Evolutionary conservation across 2,888 invertebrate genomes (phyloP).

Genomic region (Hipparchia sbordonii): DNA sequence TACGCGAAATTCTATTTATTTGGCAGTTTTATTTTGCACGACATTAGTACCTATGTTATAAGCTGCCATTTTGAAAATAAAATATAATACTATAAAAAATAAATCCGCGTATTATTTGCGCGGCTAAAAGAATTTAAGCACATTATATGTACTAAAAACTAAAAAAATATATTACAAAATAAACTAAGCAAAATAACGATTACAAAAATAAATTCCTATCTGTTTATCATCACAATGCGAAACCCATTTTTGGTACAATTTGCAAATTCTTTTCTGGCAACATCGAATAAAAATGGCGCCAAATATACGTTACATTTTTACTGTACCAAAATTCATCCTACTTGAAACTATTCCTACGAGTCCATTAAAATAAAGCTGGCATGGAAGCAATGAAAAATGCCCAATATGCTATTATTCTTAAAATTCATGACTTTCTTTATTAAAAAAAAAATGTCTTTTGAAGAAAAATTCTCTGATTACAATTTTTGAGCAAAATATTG

Average conservation of each 20-base stretch:
- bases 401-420: conserved; percentile 4
- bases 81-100: conserved; percentile 54
- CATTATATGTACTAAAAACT: conserved; percentile 54
- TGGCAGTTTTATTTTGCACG: conserved; percentile 50
- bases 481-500: conserved; percentile 21
- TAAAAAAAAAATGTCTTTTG: neutral
- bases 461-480: neutral
- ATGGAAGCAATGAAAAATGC: conserved; percentile 25
- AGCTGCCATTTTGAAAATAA: conserved; percentile 52
- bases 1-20: conserved; percentile 46
- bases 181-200: conserved; percentile 66
- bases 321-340: conserved; percentile 33
- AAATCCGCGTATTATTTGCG: conserved; percentile 42
- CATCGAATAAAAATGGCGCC: neutral
- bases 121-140: conserved; percentile 54
- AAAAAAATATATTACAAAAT: conserved; percentile 65
- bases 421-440: neutral
- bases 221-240: conserved; percentile 62
- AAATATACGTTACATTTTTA: conserved; percentile 11
- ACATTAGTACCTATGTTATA: conserved; percentile 31
- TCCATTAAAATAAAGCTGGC: conserved; percentile 25
- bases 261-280: conserved; percentile 14
- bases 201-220: conserved; percentile 68
- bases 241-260: conserved; percentile 48
- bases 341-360: conserved; percentile 19